phyloP scores from a whole-genome alignment of 2,797 vertebrate species.

The Sciurus carolinensis region DNA sequence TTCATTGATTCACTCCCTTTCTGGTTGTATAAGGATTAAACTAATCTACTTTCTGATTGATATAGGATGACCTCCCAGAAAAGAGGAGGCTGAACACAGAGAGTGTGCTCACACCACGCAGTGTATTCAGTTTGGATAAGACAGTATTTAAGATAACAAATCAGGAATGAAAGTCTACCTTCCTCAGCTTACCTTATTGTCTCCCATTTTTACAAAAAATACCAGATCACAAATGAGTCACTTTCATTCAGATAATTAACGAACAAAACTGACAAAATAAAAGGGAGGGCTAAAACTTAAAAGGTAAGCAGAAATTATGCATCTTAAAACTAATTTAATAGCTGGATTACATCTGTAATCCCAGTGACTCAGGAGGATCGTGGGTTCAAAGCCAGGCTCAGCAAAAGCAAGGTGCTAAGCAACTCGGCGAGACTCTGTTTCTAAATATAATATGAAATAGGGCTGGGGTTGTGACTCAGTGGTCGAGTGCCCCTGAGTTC shows the following conservation, averaged over 20 bases:
- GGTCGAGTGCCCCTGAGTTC: no score
- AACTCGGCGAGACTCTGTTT: no score
- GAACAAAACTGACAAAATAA: neutral
- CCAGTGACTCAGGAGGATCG: no score
- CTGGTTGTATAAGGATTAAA: no score
- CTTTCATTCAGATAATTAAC: neutral
- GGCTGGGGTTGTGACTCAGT: no score
- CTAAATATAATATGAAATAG: no score
- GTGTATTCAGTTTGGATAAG: neutral
- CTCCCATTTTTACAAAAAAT: neutral
- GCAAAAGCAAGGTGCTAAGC: no score
- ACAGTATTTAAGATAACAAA: neutral
- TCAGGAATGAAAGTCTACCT: neutral
- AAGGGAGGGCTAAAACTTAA: neutral
- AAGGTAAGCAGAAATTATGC: neutral
- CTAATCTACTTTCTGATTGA: neutral
- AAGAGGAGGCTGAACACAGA: neutral
- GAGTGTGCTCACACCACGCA: neutral
- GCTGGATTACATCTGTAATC: no score
- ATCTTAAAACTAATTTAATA: neutral
- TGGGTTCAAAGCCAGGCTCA: no score
- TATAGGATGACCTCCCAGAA: neutral
- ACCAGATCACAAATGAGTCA: neutral
- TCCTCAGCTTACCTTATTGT: neutral
- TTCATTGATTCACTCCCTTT: neutral